These are phyloP conservation scores for Bos taurus DNA, from an alignment of 2,113 vertebrate genomes.

Conservation along the genomic window ARS-UCD2.0 NC_037331.1:73860501-73861000, in stretches of 20 bases:
- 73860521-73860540: not conserved
- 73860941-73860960: not conserved
- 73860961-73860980: not conserved
- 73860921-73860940: not conserved
- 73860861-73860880: not conserved
- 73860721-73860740: not conserved
- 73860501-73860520: not conserved
- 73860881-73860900: not conserved
- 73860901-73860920: not conserved
- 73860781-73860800: not conserved
- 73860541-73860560: not conserved
- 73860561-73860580: not conserved
- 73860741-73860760: not conserved
- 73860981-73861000: not conserved
- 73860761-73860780: not conserved
- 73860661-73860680: not conserved
- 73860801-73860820: not conserved
- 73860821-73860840: not conserved
- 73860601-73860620: not conserved
- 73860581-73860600: not conserved
- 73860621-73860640: not conserved
- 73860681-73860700: not conserved
- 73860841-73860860: not conserved
- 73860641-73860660: not conserved
- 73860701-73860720: not conserved